phyloP scores from a whole-genome alignment of 1,140 invertebrate genomes.

The Orius insidiosus region DNA sequence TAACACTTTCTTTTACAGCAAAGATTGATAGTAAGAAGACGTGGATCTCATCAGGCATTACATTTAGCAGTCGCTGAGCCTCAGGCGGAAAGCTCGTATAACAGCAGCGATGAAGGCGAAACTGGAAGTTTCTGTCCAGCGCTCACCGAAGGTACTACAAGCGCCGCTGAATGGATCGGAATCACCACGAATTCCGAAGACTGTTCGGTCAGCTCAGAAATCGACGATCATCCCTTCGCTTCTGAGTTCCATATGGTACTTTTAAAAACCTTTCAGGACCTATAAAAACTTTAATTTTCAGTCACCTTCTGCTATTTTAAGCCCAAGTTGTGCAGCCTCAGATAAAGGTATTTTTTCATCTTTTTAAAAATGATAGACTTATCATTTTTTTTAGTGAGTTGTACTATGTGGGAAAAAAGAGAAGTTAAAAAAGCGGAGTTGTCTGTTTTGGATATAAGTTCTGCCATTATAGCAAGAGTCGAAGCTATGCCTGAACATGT shows the following conservation, averaged over 20 bases:
- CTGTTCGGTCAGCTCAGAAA: conserved; percentile 62
- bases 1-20: conserved; percentile 6
- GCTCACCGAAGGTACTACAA: conserved; percentile 38
- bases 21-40: conserved; percentile 16
- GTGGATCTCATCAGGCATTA: conserved; percentile 19
- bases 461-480: conserved; percentile 75
- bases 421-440: conserved; percentile 83
- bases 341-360: conserved; percentile 47
- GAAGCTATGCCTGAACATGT: conserved; percentile 64
- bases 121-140: conserved; percentile 26
- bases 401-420: conserved; percentile 80
- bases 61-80: conserved; percentile 28
- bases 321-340: conserved; percentile 45
- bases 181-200: conserved; percentile 74
- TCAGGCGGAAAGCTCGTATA: conserved; percentile 28
- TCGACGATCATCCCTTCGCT: conserved; percentile 43
- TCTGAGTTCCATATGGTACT: conserved; percentile 51
- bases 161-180: conserved; percentile 64
- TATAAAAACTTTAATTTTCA: conserved; percentile 18
- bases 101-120: conserved; percentile 24
- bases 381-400: conserved; percentile 53
- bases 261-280: background rate
- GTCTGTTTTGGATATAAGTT: conserved; percentile 84
- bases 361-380: too few species aligned
- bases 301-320: conserved; percentile 49